Conservation (phyloP, 1,140 invertebrate genomes). For the Pteromalus puparum region DNA sequence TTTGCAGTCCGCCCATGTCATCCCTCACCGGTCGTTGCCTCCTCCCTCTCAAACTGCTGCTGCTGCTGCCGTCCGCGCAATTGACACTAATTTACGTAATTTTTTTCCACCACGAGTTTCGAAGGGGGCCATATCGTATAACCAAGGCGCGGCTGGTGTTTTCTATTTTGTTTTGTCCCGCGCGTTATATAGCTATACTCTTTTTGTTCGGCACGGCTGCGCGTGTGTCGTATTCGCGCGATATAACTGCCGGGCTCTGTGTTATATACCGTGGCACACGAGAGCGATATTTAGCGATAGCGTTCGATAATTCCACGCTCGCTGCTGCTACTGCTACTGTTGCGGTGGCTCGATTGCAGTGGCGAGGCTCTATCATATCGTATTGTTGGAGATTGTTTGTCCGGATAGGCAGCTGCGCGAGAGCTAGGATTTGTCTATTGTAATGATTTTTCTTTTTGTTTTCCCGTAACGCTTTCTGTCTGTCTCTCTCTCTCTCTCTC, state of each 20-base stretch:
- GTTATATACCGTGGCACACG: neutral
- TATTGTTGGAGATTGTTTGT: conserved; percentile 35
- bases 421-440: conserved; percentile 27
- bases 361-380: conserved; percentile 5
- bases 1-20: conserved; percentile 56
- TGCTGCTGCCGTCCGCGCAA: conserved; percentile 51
- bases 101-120: conserved; percentile 49
- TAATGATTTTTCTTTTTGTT: conserved; percentile 29
- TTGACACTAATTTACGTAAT: conserved; percentile 65
- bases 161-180: neutral
- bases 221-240: neutral
- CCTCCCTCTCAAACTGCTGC: neutral
- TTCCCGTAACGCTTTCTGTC: neutral
- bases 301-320: conserved; percentile 15
- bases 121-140: conserved; percentile 33
- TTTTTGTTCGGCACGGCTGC: neutral
- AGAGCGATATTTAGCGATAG: conserved; percentile 21
- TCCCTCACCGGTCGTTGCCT: conserved; percentile 47
- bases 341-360: neutral
- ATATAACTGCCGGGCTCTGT: neutral
- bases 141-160: neutral
- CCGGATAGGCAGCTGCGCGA: neutral
- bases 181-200: neutral
- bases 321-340: conserved; percentile 22
- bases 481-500: too few relatives aligned